phyloP scores from a whole-genome alignment of 2,113 vertebrate genomes.

The Egretta garzetta region DNA sequence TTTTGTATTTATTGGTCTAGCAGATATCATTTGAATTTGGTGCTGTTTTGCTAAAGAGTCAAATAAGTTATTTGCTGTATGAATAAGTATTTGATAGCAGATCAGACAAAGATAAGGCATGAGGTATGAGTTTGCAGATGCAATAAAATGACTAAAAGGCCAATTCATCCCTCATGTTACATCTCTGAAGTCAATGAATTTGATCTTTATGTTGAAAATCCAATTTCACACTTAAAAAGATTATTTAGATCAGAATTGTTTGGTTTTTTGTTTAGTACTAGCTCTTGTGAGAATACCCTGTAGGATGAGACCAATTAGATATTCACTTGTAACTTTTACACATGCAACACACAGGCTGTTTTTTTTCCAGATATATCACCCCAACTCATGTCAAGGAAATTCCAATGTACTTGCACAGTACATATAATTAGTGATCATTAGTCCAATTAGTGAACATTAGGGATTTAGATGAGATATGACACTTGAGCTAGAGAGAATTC shows the following conservation, averaged over 20 bases:
- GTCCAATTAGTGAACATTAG: not conserved
- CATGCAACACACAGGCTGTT: not conserved
- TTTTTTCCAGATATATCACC: not conserved
- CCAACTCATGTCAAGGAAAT: not conserved
- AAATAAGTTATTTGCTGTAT: constrained; percentile 45
- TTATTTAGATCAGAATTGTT: constrained; percentile 62
- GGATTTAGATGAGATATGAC: not conserved
- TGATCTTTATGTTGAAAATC: constrained; percentile 65
- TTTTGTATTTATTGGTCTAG: constrained; percentile 19
- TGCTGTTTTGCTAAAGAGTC: constrained; percentile 34
- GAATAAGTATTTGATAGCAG: constrained; percentile 54
- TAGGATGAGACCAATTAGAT: constrained; percentile 7
- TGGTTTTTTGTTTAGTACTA: constrained; percentile 30
- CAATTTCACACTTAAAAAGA: constrained; percentile 70
- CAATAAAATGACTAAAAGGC: constrained; percentile 57
- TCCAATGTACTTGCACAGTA: not conserved
- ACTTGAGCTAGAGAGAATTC: not conserved
- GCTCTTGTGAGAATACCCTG: constrained; percentile 5
- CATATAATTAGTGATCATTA: constrained; percentile 1
- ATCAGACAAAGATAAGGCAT: constrained; percentile 37
- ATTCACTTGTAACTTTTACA: constrained; percentile 13
- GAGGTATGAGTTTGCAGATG: constrained; percentile 39
- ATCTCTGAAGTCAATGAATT: constrained; percentile 49
- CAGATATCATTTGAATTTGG: constrained; percentile 50
- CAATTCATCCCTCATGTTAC: constrained; percentile 47